A percentile compares a stretch with the other conserved stretches of the same genome.
Evolutionary conservation across 2,113 vertebrate genomes (phyloP).

Genomic region (Sula dactylatra): DNA sequence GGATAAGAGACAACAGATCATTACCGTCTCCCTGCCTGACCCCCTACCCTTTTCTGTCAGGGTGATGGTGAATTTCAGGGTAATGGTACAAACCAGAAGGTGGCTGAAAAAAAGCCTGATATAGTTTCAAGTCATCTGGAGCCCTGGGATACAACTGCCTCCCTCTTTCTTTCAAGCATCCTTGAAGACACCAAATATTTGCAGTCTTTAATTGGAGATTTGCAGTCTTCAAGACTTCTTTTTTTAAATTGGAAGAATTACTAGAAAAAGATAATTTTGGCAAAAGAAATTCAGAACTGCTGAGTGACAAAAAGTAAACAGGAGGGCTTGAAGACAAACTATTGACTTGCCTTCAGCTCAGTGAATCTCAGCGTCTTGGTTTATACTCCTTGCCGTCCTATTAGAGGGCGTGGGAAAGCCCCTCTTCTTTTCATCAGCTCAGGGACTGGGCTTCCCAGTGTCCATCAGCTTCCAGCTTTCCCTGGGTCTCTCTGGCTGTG

Average conservation of each 20-base stretch:
- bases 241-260: background rate
- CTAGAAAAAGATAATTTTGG: background rate
- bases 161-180: background rate
- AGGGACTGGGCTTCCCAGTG: background rate
- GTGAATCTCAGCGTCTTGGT: background rate
- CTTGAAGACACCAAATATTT: background rate
- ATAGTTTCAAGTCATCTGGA: background rate
- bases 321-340: background rate
- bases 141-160: background rate
- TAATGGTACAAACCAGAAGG: background rate
- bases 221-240: background rate
- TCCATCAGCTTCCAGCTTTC: background rate
- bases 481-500: fast-evolving
- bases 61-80: background rate
- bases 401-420: background rate
- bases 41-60: background rate
- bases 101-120: background rate
- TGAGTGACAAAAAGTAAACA: background rate
- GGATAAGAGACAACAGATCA: background rate
- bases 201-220: background rate
- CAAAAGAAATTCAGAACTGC: background rate
- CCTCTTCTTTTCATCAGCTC: background rate
- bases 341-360: background rate
- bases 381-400: background rate
- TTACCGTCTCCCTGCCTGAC: background rate